Base-by-base conservation (phyloP, 2,113 vertebrate genomes). In the Oplegnathus fasciatus region DNA sequence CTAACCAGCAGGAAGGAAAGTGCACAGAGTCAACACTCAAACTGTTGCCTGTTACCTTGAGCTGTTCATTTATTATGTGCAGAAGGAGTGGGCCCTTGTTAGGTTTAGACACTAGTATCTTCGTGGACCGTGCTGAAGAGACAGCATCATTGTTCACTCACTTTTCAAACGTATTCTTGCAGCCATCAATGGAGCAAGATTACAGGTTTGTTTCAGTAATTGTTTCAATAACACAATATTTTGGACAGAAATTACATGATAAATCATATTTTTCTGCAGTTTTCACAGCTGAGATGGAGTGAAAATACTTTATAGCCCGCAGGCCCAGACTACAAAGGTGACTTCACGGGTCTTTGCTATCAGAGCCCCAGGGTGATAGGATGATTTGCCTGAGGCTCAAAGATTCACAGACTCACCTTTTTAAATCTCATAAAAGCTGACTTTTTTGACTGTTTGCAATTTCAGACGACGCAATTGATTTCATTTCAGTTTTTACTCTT, bases 371-470 rank as follows among this genome's bases (percentile, higher is more conserved):
- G 66, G 83, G 74, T 78, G 70, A 77, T 71, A 52, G 69, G 46
- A 68, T 72, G 75, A 73, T 84, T 84, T 67, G 87, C 89, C 78
- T 0, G 57, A 30, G 78, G 89, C 83, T 61, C 57, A 65, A 28
- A 73, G 75, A 80, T 67, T 78, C 37, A 32, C 61, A 81, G 40
- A 57, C 37, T 71, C 73, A 44, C 54, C 58, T 64, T 78, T 82
- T 79, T 60, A 72, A 44, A 87, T 82, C 66, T 80, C 10, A 54
- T 26, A 80, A 64, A 66, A 85, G 40, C 61, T 37, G 64, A 69
- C 48, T 75, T 70, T 68, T 74, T 81, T 30, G n/a, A 60, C 69
- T 10, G n/a, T n/a, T n/a, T 17, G 42, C 20, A 48, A 78, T 46
- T 34, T 72, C 50, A 22, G 10, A 14, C 26, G 37, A 50, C 1